Base-by-base conservation (phyloP, 2,888 invertebrate species). In the Nasonia oneida region DNA sequence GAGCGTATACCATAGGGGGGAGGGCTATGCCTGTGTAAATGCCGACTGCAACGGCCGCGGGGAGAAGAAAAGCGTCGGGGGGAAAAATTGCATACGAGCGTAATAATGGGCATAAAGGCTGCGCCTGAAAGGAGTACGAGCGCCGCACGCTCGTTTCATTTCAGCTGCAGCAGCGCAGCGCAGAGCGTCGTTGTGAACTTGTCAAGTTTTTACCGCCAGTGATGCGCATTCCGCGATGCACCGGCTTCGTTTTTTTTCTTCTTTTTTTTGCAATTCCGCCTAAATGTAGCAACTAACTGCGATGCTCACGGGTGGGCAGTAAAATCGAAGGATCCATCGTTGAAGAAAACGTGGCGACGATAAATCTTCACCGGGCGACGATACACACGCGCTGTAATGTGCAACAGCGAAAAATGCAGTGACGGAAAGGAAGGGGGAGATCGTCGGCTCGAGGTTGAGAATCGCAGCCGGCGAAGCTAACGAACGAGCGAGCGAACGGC, bases 401-500 rank as follows among this genome's bases (percentile, higher is more conserved):
- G 57, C 57, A 61, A n/a, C 6, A 61, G n/a, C 12, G 67, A 67
- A 67, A 67, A 67, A 67, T 67, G 33, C 23, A 67, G 67, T 2
- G 67, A 29, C 3, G 15, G 64, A 64, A 29, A 5, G 53, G 47
- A 61, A 33, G 75, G 77, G 39, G 39, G 64, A 74, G 29, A 77
- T 53, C 77, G 78, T 78, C 73, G 78, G 74, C 57, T 83, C 73
- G 86, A 86, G 81, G 86, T 86, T 86, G 86, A 83, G 86, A 86
- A 78, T 86, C 83, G 84, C 84, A 81, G 86, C 67, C 83, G 80
- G 83, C 78, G 85, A 79, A 81, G 53, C 53, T 53, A 57, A 87
- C 87, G 87, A 85, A 87, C 85, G 78, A 77, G 86, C 87, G 86
- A 85, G 53, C 67, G 73, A 33, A 75, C 76, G 67, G 73, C 79